A percentile compares a stretch with the other conserved stretches of the same genome.
phyloP scores from a whole-genome alignment of 1,140 invertebrate genomes.

The Dendrolimus punctatus region DNA sequence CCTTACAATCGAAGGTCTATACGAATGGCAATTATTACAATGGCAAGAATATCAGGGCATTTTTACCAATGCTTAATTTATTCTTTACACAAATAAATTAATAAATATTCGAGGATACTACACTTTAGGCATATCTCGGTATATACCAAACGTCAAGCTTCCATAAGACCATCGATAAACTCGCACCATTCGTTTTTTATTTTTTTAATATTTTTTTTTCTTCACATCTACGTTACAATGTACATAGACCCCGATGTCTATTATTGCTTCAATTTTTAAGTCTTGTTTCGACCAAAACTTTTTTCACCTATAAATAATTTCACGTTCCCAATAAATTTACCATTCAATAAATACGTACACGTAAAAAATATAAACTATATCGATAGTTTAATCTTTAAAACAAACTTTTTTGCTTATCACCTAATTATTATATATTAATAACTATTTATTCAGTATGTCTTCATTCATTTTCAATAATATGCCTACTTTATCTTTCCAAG shows the following conservation, averaged over 20 bases:
- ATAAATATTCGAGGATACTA: constrained; percentile 23
- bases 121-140: constrained; percentile 53
- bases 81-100: constrained; percentile 49
- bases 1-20: not conserved
- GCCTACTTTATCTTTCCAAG: constrained; percentile 71
- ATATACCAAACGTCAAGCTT: constrained; percentile 35
- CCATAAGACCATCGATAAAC: constrained; percentile 59
- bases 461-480: constrained; percentile 68
- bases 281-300: constrained; percentile 65
- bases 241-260: constrained; percentile 67
- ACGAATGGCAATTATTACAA: constrained; percentile 24
- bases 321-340: constrained; percentile 70
- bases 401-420: constrained; percentile 61
- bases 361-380: constrained; percentile 73
- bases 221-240: constrained; percentile 65
- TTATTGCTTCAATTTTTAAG: constrained; percentile 72
- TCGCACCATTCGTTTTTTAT: constrained; percentile 61
- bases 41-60: constrained; percentile 56
- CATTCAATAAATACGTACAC: constrained; percentile 72
- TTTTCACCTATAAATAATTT: constrained; percentile 68
- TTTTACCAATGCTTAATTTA: constrained; percentile 32
- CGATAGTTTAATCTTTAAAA: constrained; percentile 72
- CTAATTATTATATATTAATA: constrained; percentile 69
- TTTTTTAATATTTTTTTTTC: constrained; percentile 21
- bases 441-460: constrained; percentile 69